Conservation (phyloP, 2,888 invertebrate species). For the Stictocephala bisonia region DNA sequence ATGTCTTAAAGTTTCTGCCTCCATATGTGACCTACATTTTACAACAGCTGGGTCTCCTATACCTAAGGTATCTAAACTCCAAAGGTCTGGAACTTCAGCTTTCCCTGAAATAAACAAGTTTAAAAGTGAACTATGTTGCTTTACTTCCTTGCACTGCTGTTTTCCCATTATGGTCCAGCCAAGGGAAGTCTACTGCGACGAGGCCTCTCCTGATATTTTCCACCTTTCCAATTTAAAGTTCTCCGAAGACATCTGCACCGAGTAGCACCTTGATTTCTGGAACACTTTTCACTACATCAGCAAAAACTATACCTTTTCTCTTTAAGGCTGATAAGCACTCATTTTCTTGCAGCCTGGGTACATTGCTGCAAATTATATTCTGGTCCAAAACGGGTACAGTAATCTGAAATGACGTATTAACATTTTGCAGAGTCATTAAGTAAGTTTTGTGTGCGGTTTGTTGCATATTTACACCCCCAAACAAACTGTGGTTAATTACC, state of each 20-base stretch:
- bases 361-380: not conserved
- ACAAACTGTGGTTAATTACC: conserved; percentile 12
- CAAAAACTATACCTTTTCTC: not conserved
- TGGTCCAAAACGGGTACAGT: conserved; percentile 1
- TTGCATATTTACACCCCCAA: not conserved
- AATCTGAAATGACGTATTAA: conserved; percentile 1
- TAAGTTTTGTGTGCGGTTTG: not conserved
- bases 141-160: no score
- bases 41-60: not conserved
- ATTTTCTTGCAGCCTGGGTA: conserved; percentile 12
- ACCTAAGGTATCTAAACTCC: not conserved
- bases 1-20: not conserved
- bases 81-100: conserved; percentile 1
- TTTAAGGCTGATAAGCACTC: conserved; percentile 7
- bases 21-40: not conserved
- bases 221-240: not conserved
- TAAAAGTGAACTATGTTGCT: no score
- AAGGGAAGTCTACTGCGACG: not conserved
- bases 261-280: not conserved
- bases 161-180: conserved; percentile 25
- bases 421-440: conserved; percentile 4
- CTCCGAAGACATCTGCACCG: not conserved
- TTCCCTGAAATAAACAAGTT: conserved; percentile 1
- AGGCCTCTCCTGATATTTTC: not conserved
- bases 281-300: not conserved